phyloP scores from a whole-genome alignment of 2,888 invertebrate species.

The Arrhopalites spinosus region DNA sequence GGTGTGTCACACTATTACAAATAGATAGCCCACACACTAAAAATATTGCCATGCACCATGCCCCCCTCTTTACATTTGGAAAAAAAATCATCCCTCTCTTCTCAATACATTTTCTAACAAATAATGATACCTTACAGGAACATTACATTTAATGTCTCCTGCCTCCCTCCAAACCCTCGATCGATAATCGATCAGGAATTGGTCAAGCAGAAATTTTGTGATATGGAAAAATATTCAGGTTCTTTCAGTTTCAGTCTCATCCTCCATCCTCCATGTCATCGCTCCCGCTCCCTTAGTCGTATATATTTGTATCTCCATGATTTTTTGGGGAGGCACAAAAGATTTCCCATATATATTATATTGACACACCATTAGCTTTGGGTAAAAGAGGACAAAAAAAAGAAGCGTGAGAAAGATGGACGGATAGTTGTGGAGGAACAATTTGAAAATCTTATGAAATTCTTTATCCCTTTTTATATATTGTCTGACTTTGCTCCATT shows the following conservation, averaged over 20 bases:
- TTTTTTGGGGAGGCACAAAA: background rate
- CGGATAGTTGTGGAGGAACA: too few species aligned
- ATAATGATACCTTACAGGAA: background rate
- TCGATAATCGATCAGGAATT: conserved; percentile 53
- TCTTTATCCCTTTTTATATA: too few species aligned
- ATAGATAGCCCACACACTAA: conserved; percentile 17
- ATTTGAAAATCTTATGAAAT: too few species aligned
- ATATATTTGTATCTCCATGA: background rate
- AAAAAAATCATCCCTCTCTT: background rate
- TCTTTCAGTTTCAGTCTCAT: background rate
- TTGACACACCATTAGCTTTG: background rate
- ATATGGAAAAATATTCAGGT: conserved; percentile 37
- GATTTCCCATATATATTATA: background rate
- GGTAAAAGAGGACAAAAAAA: background rate
- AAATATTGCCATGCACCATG: background rate
- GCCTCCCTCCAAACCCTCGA: conserved; percentile 15
- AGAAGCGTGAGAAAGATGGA: background rate
- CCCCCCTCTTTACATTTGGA: too few species aligned
- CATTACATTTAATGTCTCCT: background rate
- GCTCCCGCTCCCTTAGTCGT: background rate
- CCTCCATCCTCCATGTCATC: too few species aligned
- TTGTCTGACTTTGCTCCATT: too few species aligned
- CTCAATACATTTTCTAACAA: too few species aligned
- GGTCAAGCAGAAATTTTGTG: conserved; percentile 50
- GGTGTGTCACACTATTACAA: conserved; percentile 17